These are phyloP conservation scores for Nanorana parkeri DNA, from an alignment of 2,113 vertebrate species.

Conservation along the genomic window DNA sequence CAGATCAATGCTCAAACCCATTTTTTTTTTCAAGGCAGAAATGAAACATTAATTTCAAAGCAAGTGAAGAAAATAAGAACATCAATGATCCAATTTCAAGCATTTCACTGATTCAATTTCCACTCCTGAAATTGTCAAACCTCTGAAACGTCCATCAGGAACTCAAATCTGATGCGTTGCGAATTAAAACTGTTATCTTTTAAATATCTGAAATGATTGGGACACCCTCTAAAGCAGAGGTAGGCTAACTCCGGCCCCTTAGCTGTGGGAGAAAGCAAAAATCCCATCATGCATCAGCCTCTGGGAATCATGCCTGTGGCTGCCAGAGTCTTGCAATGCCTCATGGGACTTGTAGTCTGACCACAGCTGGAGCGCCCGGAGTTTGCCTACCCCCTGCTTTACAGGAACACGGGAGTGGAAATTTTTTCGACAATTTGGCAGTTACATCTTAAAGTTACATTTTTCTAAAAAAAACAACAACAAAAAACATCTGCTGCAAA, in stretches of 20 bases:
- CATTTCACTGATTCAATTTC: not conserved
- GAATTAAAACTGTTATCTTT: not conserved
- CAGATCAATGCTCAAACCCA: not conserved
- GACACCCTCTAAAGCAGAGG: not conserved
- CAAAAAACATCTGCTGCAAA: no score
- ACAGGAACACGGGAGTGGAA: no score
- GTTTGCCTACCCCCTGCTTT: no score
- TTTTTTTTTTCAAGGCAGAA: not conserved
- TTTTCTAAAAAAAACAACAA: not conserved
- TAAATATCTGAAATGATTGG: not conserved
- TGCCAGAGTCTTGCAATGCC: no score
- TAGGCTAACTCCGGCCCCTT: no score
- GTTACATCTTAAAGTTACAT: not conserved
- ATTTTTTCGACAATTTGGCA: not conserved
- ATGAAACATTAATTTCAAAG: not conserved
- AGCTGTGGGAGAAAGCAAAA: no score
- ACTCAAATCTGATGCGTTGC: not conserved
- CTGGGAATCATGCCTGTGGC: no score
- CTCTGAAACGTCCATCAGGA: slow-evolving; percentile 2
- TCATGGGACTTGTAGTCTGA: no score
- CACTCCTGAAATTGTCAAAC: not conserved
- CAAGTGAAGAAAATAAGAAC: not conserved
- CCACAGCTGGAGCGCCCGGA: no score
- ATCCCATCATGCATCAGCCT: no score
- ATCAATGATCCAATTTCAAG: not conserved